Conservation (phyloP, 2,888 invertebrate species). For the Sussaba pulchella region DNA sequence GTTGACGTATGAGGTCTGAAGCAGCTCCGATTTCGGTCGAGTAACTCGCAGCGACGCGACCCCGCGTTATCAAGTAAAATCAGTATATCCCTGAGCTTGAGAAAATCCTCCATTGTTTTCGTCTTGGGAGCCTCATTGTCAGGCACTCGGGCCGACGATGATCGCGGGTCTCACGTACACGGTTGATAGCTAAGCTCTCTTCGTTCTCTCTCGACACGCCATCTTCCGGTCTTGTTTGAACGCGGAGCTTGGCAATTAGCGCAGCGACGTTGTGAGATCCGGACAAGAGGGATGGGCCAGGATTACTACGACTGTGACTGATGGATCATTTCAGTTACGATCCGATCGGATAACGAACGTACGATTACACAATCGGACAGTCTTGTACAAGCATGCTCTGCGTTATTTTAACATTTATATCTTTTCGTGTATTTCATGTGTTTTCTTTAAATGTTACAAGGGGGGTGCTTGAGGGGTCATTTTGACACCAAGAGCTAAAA, state of each 20-base stretch:
- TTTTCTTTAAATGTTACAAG: no score
- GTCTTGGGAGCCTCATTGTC: constrained; percentile 13
- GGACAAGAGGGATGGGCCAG: constrained; percentile 1
- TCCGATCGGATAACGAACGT: neutral
- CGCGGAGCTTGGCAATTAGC: constrained; percentile 26
- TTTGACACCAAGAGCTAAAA: no score
- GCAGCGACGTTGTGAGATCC: neutral
- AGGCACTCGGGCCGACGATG: constrained; percentile 9
- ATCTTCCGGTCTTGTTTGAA: constrained; percentile 11
- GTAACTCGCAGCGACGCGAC: neutral
- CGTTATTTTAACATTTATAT: no score
- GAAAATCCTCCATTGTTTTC: constrained; percentile 29
- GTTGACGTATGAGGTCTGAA: no score
- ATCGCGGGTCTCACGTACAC: neutral
- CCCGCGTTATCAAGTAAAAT: neutral
- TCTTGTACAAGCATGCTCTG: no score
- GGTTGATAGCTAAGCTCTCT: neutral
- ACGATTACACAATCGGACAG: no score
- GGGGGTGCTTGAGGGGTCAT: no score
- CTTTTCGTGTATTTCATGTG: no score
- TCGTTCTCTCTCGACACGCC: neutral
- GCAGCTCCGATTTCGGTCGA: neutral
- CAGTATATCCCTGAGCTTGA: neutral
- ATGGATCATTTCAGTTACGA: constrained; percentile 2
- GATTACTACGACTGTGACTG: constrained; percentile 11